These are phyloP conservation scores for Aethina tumida DNA, from an alignment of 1,140 invertebrate genomes.

Conservation along the genomic window DNA sequence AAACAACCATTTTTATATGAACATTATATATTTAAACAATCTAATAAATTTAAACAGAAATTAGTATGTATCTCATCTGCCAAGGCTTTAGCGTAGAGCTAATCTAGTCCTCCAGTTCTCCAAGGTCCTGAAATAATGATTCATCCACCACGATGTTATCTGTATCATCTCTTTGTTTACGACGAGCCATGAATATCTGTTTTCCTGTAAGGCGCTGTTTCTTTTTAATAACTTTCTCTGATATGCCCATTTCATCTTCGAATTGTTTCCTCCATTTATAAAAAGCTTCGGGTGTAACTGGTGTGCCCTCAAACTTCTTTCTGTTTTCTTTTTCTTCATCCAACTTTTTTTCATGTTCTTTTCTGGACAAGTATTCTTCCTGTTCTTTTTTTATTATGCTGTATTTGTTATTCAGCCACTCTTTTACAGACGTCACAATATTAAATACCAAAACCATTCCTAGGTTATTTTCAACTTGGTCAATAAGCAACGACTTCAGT, in stretches of 20 bases:
- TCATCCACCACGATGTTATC: conserved; percentile 90
- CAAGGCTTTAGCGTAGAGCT: too few species aligned
- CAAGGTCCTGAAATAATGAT: conserved; percentile 85
- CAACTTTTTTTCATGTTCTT: conserved; percentile 69
- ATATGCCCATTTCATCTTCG: conserved; percentile 77
- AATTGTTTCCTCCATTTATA: conserved; percentile 89
- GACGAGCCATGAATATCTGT: conserved; percentile 87
- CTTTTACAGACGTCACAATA: conserved; percentile 82
- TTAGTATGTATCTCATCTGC: too few species aligned
- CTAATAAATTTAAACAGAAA: too few species aligned
- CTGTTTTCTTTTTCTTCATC: too few species aligned
- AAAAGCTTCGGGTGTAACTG: conserved; percentile 94
- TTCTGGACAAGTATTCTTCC: conserved; percentile 59
- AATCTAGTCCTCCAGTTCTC: conserved; percentile 87
- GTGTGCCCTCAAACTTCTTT: conserved; percentile 88
- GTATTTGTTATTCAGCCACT: conserved; percentile 81
- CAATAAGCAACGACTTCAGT: conserved; percentile 55
- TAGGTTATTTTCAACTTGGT: conserved; percentile 69
- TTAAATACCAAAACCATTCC: conserved; percentile 98
- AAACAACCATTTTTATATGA: too few species aligned
- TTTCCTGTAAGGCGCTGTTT: conserved; percentile 89
- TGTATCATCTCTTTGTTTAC: conserved; percentile 87
- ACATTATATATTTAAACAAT: too few species aligned
- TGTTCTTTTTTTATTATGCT: conserved; percentile 63
- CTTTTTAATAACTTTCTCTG: conserved; percentile 62